phyloP scores from a whole-genome alignment of 1,140 invertebrate species.

The Apolygus lucorum region DNA sequence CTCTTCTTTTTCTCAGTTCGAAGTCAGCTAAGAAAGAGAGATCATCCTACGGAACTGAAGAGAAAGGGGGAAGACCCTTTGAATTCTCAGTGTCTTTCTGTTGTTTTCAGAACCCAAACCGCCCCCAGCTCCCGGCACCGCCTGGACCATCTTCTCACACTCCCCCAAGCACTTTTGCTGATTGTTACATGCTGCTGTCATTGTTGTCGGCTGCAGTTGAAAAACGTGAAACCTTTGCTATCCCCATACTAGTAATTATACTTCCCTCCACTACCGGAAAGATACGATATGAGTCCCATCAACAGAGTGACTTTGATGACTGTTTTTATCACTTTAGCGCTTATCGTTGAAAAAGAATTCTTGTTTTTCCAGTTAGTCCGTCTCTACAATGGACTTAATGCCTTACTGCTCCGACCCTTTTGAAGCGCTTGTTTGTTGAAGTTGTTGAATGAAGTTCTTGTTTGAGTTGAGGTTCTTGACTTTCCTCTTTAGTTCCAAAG shows the following conservation, averaged over 20 bases:
- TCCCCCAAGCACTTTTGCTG: neutral
- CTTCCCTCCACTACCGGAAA: neutral
- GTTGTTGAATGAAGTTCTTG: neutral
- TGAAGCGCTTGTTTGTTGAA: neutral
- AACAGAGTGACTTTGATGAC: neutral
- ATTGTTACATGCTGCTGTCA: neutral
- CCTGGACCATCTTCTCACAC: neutral
- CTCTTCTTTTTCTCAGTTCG: slow-evolving; percentile 6
- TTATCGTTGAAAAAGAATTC: neutral
- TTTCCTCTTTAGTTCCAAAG: neutral
- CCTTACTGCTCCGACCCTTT: neutral
- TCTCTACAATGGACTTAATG: neutral
- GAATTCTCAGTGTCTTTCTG: neutral
- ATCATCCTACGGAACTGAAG: neutral
- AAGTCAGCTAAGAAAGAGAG: neutral
- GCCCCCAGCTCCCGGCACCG: neutral
- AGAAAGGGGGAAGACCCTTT: neutral
- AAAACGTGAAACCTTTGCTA: neutral
- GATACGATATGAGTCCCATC: neutral
- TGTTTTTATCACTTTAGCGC: neutral
- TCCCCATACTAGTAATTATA: neutral
- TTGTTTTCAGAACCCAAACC: neutral
- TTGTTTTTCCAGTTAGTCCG: neutral
- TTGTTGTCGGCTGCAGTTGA: neutral
- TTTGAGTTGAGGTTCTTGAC: neutral